Conservation (phyloP, 2,888 invertebrate genomes). For the Papilio gigon region DNA sequence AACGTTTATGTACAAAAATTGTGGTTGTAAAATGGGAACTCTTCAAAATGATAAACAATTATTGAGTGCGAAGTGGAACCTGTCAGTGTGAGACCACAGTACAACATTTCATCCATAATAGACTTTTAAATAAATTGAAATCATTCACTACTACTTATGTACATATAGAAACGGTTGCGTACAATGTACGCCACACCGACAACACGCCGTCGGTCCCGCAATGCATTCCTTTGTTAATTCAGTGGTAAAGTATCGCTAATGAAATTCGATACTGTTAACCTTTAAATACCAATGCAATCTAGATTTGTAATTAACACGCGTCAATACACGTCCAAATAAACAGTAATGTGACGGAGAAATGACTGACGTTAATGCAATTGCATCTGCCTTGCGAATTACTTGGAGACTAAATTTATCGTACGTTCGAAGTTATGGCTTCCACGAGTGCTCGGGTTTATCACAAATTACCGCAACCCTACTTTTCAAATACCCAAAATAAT, state of each 20-base stretch:
- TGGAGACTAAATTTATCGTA: not conserved
- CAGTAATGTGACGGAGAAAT: conserved; percentile 1
- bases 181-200: conserved; percentile 12
- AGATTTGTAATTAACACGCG: conserved; percentile 18
- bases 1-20: too few species aligned
- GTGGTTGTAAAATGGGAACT: too few species aligned
- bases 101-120: too few species aligned
- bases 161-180: not conserved
- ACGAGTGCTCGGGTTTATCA: not conserved
- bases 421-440: not conserved
- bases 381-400: conserved; percentile 4
- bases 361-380: conserved; percentile 1
- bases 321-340: conserved; percentile 16
- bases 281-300: conserved; percentile 8
- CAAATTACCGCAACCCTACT: not conserved
- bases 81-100: too few species aligned
- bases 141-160: not conserved
- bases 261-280: conserved; percentile 1
- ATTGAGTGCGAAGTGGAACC: too few species aligned
- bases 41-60: too few species aligned
- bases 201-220: not conserved
- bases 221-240: conserved; percentile 3
- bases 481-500: too few species aligned
- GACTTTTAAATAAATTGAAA: not conserved
- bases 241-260: not conserved